Evolutionary conservation across 2,797 vertebrate genomes (phyloP).

Genomic region (Sebastes elongatus): DNA sequence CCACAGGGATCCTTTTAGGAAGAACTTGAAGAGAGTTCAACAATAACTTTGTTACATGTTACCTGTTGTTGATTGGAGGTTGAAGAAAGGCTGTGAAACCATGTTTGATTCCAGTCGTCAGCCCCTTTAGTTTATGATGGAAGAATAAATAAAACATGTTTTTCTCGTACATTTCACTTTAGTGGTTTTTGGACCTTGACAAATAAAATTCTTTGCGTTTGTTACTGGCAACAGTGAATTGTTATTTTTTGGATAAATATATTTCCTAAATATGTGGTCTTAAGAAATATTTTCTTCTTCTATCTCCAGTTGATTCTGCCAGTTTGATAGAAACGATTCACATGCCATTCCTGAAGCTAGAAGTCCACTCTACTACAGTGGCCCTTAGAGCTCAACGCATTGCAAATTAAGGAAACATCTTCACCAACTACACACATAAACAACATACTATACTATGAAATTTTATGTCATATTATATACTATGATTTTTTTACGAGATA

Average conservation of each 20-base stretch:
- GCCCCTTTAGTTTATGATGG: background rate
- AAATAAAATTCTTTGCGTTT: conserved; percentile 54
- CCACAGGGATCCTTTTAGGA: background rate
- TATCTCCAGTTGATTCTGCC: no score
- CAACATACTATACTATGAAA: no score
- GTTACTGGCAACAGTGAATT: conserved; percentile 83
- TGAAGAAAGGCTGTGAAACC: conserved; percentile 78
- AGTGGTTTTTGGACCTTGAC: conserved; percentile 37
- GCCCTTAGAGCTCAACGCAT: no score
- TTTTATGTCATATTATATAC: no score
- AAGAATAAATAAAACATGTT: background rate
- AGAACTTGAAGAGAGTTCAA: background rate
- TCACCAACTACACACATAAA: no score
- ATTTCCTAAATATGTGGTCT: no score
- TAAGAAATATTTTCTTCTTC: no score
- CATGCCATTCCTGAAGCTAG: no score
- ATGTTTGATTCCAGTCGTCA: background rate
- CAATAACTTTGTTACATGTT: background rate
- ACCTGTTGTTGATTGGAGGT: conserved; percentile 71
- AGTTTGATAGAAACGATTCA: no score
- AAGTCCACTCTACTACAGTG: no score
- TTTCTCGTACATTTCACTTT: background rate
- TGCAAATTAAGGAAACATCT: no score
- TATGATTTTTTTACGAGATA: no score
- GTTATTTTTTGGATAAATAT: conserved; percentile 55